Evolutionary conservation across 1,140 invertebrate species (phyloP), one percentile per base, ranked within the genome.

Genomic region (Aporrectodea caliginosa): DNA sequence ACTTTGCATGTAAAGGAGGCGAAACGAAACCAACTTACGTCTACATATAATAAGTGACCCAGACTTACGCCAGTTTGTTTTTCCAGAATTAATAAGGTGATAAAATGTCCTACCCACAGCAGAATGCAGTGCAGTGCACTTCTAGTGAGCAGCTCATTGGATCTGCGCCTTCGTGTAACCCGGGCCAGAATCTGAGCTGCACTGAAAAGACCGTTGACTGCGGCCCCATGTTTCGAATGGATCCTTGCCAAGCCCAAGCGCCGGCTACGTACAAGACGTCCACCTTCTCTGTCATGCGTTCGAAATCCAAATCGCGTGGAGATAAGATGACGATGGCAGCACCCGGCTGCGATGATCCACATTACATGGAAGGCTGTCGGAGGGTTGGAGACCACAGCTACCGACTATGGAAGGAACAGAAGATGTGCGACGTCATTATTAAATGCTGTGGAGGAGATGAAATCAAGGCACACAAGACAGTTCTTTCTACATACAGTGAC

Each of bases 401-500:
- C 75, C 33, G 33, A 35, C 75, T 76, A n/a, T 76, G 75, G 75
- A 32, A 35, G 16, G 75, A 76, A 32, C 75, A 76, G 35, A 76
- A 76, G 35, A 76, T 76, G 75, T 76, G 75, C 35, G 75, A 76
- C 27, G 75, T 76, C 16, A 27, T 76, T 12, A 35, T 76, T 35
- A 76, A 76, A 58, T 76, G 75, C 43, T 76, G 75, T 35, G 75
- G 43, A n/a, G 75, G 75, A 30, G 43, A 58, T 22, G 43, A 30
- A 6, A 35, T 76, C 1, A 76, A 76, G 43, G 75, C 75, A n/a
- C 75, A 76, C n/a, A 76, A 76, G 35, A 35, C 35, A 16, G 75
- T 76, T 58, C 31, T 76, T 27, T 76, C 75, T 22, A 35, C 75
- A 27, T 76, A 76, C 35, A 76, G 75, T 76, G 75, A 76, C 29